Base-by-base conservation (phyloP, 2,888 invertebrate genomes). In the Hesperia comma region DNA sequence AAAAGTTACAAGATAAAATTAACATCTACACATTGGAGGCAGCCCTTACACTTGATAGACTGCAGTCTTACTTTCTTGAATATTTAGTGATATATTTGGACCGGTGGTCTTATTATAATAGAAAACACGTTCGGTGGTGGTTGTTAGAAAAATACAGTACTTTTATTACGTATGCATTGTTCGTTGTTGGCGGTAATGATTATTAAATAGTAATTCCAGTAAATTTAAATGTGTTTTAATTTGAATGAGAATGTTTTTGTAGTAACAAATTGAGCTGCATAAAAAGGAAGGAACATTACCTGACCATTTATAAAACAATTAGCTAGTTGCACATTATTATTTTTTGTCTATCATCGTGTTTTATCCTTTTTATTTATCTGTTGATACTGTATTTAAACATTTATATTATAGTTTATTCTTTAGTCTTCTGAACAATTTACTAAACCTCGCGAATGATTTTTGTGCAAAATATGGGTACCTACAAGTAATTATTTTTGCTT, bases 201-300 rank as follows among this genome's bases (percentile, higher is more conserved):
- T 71, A 70, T 71, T 68, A 72, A 72, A 70, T 71, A 70, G 70
- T 68, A 55, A 61, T 73, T 72, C 69, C 70, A 70, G 70, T 68
- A 66, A 73, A 69, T 62, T 67, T 61, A 70, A 71, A 72, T 69
- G 68, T 71, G 67, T 72, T 69, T 66, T 60, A 60, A 66, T 60
- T 66, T 53, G 43, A 54, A 19, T 40, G 26, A 51, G 26, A 51
- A 26, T 51, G 58, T 43, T 64, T 49, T 53, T 53, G 53, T 64
- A 37, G 40, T 61, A 41, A 67, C 60, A 64, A 49, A 61, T 55
- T 37, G 5, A 8, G 2, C 15, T 37, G 14, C 21, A 40, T 55
- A 6, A n/a, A 40, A 49, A 21, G 43, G n/a, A 49, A 21, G 43
- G n/a, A 51, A 51, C 49, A 41, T 62, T 54, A 14, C 7, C 3